phyloP scores from a whole-genome alignment of 2,113 vertebrate genomes.

The Mormyrus lacerda region DNA sequence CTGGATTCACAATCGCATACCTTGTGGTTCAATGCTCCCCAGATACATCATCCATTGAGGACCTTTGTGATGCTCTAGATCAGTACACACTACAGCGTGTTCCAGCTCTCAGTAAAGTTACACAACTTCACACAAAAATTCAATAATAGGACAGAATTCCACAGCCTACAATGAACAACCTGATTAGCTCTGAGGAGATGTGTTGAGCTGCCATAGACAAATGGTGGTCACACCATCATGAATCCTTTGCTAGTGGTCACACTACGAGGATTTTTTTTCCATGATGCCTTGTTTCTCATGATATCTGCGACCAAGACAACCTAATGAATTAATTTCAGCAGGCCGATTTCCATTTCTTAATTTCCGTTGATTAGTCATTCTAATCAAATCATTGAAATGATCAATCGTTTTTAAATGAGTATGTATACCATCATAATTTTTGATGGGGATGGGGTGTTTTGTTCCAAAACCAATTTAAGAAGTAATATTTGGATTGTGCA shows the following conservation, averaged over 20 bases:
- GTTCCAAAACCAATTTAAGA: not conserved
- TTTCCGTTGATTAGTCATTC: not conserved
- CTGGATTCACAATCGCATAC: not conserved
- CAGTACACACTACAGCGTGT: not conserved
- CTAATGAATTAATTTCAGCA: not conserved
- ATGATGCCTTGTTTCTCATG: not conserved
- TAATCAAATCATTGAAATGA: not conserved
- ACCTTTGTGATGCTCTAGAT: not conserved
- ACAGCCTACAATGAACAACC: not conserved
- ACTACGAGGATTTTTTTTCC: not conserved
- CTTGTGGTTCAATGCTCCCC: not conserved
- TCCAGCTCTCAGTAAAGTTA: not conserved
- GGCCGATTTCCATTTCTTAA: not conserved
- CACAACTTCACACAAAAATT: not conserved
- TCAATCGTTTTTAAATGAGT: not conserved
- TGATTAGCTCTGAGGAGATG: not conserved
- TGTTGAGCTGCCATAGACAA: not conserved
- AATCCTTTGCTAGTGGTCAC: not conserved
- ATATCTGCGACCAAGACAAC: not conserved
- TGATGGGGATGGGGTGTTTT: not conserved
- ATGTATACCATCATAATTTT: not conserved
- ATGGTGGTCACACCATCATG: not conserved
- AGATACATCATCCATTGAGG: not conserved
- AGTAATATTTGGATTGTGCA: not conserved
- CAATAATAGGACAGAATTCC: not conserved